Evolutionary conservation across 2,888 invertebrate genomes (phyloP).

Genomic region (Watsonalla binaria): DNA sequence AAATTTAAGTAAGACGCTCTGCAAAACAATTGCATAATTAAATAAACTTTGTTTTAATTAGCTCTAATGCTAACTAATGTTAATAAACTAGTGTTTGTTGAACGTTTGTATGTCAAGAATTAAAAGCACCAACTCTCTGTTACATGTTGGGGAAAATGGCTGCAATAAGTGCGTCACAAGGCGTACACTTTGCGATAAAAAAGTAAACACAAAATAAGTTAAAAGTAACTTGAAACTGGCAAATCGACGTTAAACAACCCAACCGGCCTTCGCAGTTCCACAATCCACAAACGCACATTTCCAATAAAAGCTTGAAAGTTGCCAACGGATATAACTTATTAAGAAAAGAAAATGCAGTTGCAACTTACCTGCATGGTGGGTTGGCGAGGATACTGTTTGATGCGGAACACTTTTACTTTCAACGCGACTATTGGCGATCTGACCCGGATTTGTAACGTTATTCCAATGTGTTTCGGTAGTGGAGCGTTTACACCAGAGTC

Average conservation of each 20-base stretch:
- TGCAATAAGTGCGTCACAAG: neutral
- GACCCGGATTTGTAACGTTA: conserved; percentile 58
- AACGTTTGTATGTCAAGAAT: no score
- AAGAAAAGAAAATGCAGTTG: conserved; percentile 31
- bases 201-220: neutral
- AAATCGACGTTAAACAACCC: conserved; percentile 18
- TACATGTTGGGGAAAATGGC: no score
- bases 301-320: conserved; percentile 25
- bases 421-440: conserved; percentile 32
- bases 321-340: conserved; percentile 30
- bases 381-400: conserved; percentile 13
- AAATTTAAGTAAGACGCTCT: conserved; percentile 24
- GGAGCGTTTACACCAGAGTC: conserved; percentile 49
- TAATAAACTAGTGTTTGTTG: no score
- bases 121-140: no score
- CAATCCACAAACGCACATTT: conserved; percentile 25
- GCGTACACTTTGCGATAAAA: no score
- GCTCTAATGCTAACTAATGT: no score
- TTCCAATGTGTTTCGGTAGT: conserved; percentile 38
- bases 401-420: conserved; percentile 61
- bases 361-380: conserved; percentile 62
- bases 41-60: neutral
- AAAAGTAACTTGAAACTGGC: neutral
- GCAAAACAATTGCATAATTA: conserved; percentile 16
- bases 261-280: conserved; percentile 42